Evolutionary conservation across 2,113 vertebrate species (phyloP).

Genomic region (Isichthys henryi): DNA sequence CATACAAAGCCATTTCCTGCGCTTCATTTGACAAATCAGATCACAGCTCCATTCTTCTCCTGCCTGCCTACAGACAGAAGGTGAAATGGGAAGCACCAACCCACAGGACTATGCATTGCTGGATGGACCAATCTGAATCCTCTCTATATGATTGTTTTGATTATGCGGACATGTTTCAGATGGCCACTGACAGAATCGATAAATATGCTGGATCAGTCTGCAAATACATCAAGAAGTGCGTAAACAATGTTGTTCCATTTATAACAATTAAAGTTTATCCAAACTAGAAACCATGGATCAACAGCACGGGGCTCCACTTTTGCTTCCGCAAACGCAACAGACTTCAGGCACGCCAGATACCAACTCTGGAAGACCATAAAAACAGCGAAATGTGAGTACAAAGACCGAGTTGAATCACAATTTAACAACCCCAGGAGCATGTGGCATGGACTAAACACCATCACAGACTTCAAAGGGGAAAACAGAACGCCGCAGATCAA

Average conservation of each 20-base stretch:
- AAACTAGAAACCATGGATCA: too few relatives aligned
- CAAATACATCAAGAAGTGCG: background rate
- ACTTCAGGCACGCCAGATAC: too few relatives aligned
- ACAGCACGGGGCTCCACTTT: too few relatives aligned
- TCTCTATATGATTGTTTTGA: background rate
- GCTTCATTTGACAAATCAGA: constrained; percentile 18
- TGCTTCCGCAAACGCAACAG: too few relatives aligned
- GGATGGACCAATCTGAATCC: constrained; percentile 13
- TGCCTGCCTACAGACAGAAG: constrained; percentile 21
- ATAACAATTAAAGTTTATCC: background rate
- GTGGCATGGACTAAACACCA: too few relatives aligned
- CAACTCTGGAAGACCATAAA: too few relatives aligned
- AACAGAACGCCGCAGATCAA: too few relatives aligned
- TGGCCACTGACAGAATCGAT: background rate
- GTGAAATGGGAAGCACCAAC: constrained; percentile 13
- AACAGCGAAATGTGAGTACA: too few relatives aligned
- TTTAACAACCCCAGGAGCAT: too few relatives aligned
- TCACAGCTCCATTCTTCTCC: constrained; percentile 15
- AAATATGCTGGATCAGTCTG: background rate
- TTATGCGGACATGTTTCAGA: background rate
- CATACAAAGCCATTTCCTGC: background rate
- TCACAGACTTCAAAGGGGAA: too few relatives aligned
- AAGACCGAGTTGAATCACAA: too few relatives aligned
- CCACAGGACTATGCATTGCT: background rate
- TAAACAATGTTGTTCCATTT: background rate